A percentile compares a stretch with the other conserved stretches of the same genome.
These are phyloP conservation scores for Anniella stebbinsi DNA, from an alignment of 2,797 vertebrate species.

Conservation along the genomic window DNA sequence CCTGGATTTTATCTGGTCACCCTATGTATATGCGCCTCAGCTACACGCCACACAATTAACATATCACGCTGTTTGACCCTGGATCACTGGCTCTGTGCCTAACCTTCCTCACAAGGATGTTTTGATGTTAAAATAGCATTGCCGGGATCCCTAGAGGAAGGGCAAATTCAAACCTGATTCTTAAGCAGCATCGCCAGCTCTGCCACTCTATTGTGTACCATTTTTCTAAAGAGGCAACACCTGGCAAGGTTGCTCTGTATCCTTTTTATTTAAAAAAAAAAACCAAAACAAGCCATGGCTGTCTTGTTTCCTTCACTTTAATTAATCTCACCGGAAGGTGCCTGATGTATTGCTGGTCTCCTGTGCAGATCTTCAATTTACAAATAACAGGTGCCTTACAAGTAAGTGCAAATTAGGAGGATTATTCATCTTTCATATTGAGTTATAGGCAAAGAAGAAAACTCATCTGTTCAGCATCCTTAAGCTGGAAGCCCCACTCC, in stretches of 20 bases:
- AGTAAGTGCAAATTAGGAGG: slow-evolving; percentile 24
- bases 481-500: background rate
- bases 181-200: background rate
- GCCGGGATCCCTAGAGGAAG: background rate
- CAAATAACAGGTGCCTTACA: slow-evolving; percentile 39
- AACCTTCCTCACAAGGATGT: background rate
- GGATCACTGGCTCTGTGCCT: background rate
- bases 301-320: slow-evolving; percentile 25
- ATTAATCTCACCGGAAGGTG: slow-evolving; percentile 34
- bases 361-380: background rate
- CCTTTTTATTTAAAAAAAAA: slow-evolving; percentile 27
- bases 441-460: slow-evolving; percentile 13
- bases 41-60: too few species aligned
- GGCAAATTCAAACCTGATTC: background rate
- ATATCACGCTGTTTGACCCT: background rate
- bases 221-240: background rate
- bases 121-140: background rate
- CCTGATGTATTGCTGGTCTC: slow-evolving; percentile 32
- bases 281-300: slow-evolving; percentile 12
- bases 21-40: too few species aligned
- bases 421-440: slow-evolving; percentile 25
- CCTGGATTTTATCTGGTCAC: too few species aligned
- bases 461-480: slow-evolving; percentile 24
- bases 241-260: slow-evolving; percentile 13
- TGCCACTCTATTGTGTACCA: background rate